Evolutionary conservation across 2,113 vertebrate species (phyloP).

Genomic region (Catagonus wagneri): DNA sequence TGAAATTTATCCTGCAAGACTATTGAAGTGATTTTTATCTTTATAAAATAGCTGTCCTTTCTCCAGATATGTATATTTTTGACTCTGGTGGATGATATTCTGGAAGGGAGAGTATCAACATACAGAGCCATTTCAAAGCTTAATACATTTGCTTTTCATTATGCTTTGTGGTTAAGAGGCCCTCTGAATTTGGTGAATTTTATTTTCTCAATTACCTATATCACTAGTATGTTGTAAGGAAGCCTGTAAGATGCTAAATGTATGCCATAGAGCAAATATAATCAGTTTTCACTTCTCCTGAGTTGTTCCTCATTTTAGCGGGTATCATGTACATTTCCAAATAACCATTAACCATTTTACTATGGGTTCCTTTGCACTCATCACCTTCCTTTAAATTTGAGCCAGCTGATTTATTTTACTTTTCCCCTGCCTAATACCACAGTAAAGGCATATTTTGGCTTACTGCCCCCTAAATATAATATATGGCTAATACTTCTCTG

Average conservation of each 20-base stretch:
- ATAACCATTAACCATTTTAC: not conserved
- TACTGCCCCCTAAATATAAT: not conserved
- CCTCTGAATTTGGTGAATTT: conserved; percentile 60
- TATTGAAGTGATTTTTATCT: conserved; percentile 46
- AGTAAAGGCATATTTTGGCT: not conserved
- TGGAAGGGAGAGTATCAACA: not conserved
- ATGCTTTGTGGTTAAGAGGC: conserved; percentile 41
- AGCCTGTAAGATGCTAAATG: not conserved
- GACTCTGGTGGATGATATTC: not conserved
- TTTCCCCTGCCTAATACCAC: not conserved
- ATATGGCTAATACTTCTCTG: not conserved
- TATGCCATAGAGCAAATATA: not conserved
- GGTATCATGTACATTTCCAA: not conserved
- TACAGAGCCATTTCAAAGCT: conserved; percentile 21
- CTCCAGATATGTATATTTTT: conserved; percentile 61
- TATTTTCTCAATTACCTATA: conserved; percentile 45
- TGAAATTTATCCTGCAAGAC: conserved; percentile 30
- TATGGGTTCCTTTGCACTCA: not conserved
- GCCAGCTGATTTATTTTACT: not conserved
- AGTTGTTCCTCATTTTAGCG: not conserved
- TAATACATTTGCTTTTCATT: conserved; percentile 68
- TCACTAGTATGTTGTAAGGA: conserved; percentile 52
- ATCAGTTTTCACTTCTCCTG: not conserved
- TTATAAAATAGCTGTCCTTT: conserved; percentile 45
- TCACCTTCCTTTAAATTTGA: not conserved